Conservation (phyloP, 2,113 vertebrate genomes). For the Centropus bengalensis region DNA sequence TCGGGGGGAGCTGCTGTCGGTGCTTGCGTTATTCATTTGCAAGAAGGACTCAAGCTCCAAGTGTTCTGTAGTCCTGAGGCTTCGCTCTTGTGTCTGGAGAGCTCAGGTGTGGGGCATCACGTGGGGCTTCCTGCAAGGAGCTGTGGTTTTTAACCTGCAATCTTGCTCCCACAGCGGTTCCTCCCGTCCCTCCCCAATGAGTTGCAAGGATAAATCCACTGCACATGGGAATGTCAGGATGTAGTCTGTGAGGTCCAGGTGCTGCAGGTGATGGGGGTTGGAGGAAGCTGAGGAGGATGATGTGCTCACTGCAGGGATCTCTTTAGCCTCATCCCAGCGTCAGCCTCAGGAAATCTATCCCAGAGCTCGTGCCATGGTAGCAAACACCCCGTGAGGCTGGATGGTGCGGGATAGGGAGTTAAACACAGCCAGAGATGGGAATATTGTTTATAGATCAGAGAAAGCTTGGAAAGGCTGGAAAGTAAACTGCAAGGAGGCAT, state of each 20-base stretch:
- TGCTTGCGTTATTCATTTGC: background rate
- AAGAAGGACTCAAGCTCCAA: background rate
- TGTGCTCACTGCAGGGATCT: background rate
- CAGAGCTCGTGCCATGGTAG: background rate
- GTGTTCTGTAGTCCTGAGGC: background rate
- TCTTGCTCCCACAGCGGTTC: background rate
- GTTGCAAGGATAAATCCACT: background rate
- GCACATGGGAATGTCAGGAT: background rate
- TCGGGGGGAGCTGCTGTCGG: background rate
- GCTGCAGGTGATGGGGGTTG: background rate
- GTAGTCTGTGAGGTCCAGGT: background rate
- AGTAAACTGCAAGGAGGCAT: slow-evolving; percentile 8
- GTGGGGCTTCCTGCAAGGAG: background rate
- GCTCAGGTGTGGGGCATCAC: background rate
- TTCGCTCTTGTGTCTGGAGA: background rate
- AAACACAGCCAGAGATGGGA: background rate
- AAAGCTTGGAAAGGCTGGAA: slow-evolving; percentile 12
- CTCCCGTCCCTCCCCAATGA: background rate
- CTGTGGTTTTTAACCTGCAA: background rate
- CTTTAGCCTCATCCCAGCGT: background rate
- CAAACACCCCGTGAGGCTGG: accelerated
- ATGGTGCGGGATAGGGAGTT: background rate
- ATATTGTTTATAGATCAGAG: slow-evolving; percentile 1
- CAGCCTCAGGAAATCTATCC: background rate
- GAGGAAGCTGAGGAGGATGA: background rate